These are phyloP conservation scores for Hucho hucho DNA, from an alignment of 2,113 vertebrate genomes.

Conservation along the genomic window DNA sequence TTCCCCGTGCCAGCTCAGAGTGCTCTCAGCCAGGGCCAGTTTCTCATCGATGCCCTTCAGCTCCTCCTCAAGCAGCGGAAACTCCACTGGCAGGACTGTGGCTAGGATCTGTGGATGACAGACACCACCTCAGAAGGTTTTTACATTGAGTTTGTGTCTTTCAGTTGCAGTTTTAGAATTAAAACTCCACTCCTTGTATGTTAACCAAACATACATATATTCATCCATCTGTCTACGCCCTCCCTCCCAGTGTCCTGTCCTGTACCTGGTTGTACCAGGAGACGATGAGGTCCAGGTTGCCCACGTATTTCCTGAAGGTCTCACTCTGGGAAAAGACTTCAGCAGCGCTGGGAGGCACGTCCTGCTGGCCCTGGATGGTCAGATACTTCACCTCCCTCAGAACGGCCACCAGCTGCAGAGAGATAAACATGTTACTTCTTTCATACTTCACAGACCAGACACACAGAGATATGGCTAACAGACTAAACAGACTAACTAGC, in stretches of 20 bases:
- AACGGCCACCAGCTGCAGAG: constrained; percentile 66
- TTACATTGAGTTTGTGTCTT: neutral
- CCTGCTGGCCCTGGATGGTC: constrained; percentile 66
- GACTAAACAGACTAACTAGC: no score
- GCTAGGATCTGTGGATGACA: neutral
- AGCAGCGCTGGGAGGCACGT: constrained; percentile 52
- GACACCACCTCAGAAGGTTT: neutral
- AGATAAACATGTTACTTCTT: neutral
- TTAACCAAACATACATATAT: neutral
- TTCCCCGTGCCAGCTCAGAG: constrained; percentile 70
- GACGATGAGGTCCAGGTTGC: constrained; percentile 72
- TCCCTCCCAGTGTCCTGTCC: neutral
- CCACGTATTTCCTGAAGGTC: constrained; percentile 71
- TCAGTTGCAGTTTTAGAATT: neutral
- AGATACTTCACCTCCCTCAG: constrained; percentile 79
- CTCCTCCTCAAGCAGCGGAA: constrained; percentile 62
- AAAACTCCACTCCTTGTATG: neutral
- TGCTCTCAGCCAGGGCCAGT: constrained; percentile 45
- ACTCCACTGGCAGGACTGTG: constrained; percentile 57
- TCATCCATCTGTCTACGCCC: neutral
- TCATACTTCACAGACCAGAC: neutral
- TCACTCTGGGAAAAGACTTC: constrained; percentile 65
- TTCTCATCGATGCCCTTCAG: constrained; percentile 54
- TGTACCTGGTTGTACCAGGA: constrained; percentile 80
- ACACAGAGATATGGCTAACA: neutral